Evolutionary conservation across 1,140 invertebrate species (phyloP), one percentile per base, ranked within the genome.

Genomic region (Battus philenor): DNA sequence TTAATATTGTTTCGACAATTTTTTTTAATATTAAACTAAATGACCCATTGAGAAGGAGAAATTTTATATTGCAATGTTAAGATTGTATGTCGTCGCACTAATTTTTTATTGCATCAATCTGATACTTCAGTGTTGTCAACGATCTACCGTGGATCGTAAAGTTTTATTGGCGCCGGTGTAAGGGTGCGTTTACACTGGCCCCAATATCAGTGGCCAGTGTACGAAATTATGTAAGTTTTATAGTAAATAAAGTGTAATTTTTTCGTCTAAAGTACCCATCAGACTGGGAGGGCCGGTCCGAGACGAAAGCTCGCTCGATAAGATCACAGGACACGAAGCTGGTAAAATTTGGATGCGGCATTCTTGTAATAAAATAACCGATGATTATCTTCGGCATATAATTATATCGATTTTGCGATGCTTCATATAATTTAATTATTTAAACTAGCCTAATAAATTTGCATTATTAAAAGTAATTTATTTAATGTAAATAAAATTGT

Each of bases 221-320:
- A 45, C 49, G 34, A 51, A 51, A 51, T 51, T 32, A 58, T 57
- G 46, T 47, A 43, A 31, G 53, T 59, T 58, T 54, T 58, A 58
- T 54, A 51, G 26, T 44, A 53, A 54, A 47, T 30, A 51, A 30
- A 48, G 34, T 52, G 48, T 41, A 44, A 51, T 54, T 59, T 50
- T 55, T 59, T 44, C 20, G 34, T 50, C 41, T 38, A 33, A 46
- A 59, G 30, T 48, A 52, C 32, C 54, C 57, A 49, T 55, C 52
- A 47, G 31, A n/a, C 44, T 47, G 47, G 39, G 30, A 57, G 49
- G 52, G 46, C 24, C 39, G 39, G 38, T 45, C 46, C 18, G 48
- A 44, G 44, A 41, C 38, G 49, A 49, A 52, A 48, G 48, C 47
- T 12, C 17, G 51, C 44, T 12, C 17, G 51, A 52, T 59, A 55